These are phyloP conservation scores for Lasius fuliginosus DNA, from an alignment of 2,888 invertebrate genomes.

Conservation along the genomic window DNA sequence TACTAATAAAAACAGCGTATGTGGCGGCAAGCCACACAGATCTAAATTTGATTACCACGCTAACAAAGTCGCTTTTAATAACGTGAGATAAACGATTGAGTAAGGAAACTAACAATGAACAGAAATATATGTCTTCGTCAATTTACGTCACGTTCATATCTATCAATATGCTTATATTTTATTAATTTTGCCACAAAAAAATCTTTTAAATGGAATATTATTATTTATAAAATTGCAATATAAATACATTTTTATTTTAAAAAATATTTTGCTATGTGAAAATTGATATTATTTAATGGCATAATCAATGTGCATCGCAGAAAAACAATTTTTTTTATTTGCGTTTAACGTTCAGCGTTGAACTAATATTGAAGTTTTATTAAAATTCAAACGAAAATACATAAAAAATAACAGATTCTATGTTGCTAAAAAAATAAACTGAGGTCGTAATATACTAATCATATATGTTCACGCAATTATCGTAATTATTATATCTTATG, in stretches of 20 bases:
- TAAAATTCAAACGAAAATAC: slow-evolving; percentile 36
- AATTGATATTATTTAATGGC: slow-evolving; percentile 10
- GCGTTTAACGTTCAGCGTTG: slow-evolving; percentile 21
- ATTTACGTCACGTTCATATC: neutral
- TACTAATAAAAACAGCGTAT: slow-evolving; percentile 48
- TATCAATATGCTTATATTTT: neutral
- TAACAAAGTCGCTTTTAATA: slow-evolving; percentile 56
- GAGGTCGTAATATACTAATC: neutral
- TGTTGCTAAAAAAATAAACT: slow-evolving; percentile 4
- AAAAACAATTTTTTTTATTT: slow-evolving; percentile 18
- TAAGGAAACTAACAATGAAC: slow-evolving; percentile 7
- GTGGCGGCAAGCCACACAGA: slow-evolving; percentile 29
- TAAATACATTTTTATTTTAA: neutral
- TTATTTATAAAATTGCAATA: slow-evolving; percentile 1
- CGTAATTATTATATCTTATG: neutral
- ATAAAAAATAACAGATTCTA: slow-evolving; percentile 16
- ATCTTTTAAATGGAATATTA: neutral
- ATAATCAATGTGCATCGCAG: neutral
- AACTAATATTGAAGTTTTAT: slow-evolving; percentile 44
- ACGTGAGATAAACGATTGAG: slow-evolving; percentile 39
- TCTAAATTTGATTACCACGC: slow-evolving; percentile 53
- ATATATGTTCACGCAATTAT: neutral
- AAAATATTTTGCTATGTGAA: neutral
- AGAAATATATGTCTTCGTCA: slow-evolving; percentile 13
- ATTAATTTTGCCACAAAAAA: neutral